Base-by-base conservation (phyloP, 2,888 invertebrate species). In the Lamproptera curius region DNA sequence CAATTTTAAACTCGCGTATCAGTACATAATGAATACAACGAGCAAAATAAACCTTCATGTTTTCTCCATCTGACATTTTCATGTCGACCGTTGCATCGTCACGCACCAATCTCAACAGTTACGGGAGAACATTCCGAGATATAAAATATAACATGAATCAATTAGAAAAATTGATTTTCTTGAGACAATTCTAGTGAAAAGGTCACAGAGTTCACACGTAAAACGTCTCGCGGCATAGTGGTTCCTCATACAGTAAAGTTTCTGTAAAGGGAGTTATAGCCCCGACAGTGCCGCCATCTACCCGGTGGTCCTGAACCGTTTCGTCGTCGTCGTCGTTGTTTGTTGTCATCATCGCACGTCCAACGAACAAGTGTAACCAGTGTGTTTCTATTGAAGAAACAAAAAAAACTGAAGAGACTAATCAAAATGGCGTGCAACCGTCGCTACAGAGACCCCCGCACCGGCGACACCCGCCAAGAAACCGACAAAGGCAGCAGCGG, bases 391-490 rank as follows among this genome's bases (percentile, higher is more conserved):
- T 10, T 20, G 41, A 11, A n/a, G n/a, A n/a, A n/a, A n/a, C n/a
- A n/a, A n/a, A n/a, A n/a, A n/a, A n/a, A n/a, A n/a, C n/a, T n/a
- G 46, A 17, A 23, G 8, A 28, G n/a, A 2, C 2, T 5, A 28
- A 28, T 5, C 10, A 54, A 15, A 23, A 65, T 68, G 68, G 67
- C 68, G n/a, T 50, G 66, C 69, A 10, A 68, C 69, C 41, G 66
- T 67, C 11, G 65, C 70, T 16, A 56, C 65, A 36, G 70, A 67
- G 44, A 51, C 66, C 16, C 67, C 70, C 36, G 68, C 68, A 2
- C 68, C 68, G 14, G 62, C 68, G 48, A 67, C 69, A 1, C 66
- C 67, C 14, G 67, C 70, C 35, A 70, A 69, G 60, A 68, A 69
- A 42, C 59, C 59, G 23, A 60, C n/a, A n/a, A n/a, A n/a, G n/a